Percentiles rank a stretch among this genome's conserved stretches.
Conservation (phyloP, 2,113 vertebrate species). For the Glaucomys volans region DNA sequence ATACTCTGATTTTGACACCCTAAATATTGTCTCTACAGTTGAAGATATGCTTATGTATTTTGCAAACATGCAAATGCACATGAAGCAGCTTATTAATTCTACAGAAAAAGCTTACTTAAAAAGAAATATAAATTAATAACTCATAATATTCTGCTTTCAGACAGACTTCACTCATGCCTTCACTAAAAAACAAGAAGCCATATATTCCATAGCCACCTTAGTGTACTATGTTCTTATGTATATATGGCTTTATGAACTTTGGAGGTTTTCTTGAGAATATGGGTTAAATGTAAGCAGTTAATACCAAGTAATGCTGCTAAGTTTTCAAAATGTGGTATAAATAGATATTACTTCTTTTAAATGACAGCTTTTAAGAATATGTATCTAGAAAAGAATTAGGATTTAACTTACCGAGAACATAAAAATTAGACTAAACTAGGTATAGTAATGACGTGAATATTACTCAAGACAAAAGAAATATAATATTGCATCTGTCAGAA, state of each 20-base stretch:
- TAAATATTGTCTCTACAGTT: background rate
- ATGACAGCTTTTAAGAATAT: background rate
- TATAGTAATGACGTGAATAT: background rate
- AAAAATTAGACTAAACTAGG: background rate
- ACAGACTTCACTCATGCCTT: background rate
- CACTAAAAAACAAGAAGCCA: background rate
- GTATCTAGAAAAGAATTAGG: background rate
- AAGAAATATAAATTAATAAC: background rate
- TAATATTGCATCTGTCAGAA: background rate
- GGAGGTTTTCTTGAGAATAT: background rate
- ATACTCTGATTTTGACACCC: background rate
- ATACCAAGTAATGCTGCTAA: background rate
- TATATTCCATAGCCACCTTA: rapidly evolving
- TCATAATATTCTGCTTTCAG: background rate
- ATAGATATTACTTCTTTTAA: background rate
- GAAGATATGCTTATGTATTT: background rate
- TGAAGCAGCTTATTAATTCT: background rate
- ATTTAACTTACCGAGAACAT: background rate
- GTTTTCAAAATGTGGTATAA: constrained; percentile 2
- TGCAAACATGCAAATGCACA: background rate
- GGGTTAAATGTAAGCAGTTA: constrained; percentile 23
- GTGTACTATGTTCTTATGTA: background rate
- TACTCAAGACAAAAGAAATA: background rate
- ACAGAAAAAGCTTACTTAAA: background rate
- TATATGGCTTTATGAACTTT: background rate